Base-by-base conservation (phyloP, 1,140 invertebrate species). In the Triops cancriformis region DNA sequence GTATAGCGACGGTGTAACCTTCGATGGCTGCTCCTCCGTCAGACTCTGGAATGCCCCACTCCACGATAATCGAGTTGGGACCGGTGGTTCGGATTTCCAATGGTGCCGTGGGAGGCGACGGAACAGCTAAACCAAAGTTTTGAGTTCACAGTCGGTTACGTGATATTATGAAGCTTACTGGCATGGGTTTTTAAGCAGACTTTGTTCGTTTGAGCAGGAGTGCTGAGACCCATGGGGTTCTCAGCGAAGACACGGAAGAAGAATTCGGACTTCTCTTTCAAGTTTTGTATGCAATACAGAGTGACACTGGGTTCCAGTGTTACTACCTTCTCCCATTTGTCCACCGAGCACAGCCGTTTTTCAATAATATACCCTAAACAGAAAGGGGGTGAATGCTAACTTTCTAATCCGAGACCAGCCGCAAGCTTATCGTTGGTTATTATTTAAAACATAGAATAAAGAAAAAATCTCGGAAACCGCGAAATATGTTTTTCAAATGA, bases 201-300 rank as follows among this genome's bases (percentile, higher is more conserved):
- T 78, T 89, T 88, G 80, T 93, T 93, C 43, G 94, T 92, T 80
- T 89, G 88, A 14, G 93, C 88, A 75, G 93, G 91, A 81, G 90
- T 87, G 83, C 95, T 93, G 37, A 94, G 84, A 23, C 96, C 96
- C 80, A 95, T 88, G 74, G 89, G 88, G 85, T 98, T 98, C 85
- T 97, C 95, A 75, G 97, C 96, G 77, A 91, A 93, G 73, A 98
- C 91, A 84, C 95, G 89, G 87, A 98, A 97, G 87, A 98, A 97
- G 81, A 93, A 85, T 84, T 97, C 92, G 79, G 91, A 92, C 82
- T 91, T 93, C 82, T 96, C 94, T 81, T 93, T 93, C 23, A 98
- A 87, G 82, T 97, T 95, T 82, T 94, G 91, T 26, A 97, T 88
- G 73, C 90, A 92, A 82, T 93, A 92, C 81, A 91, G 88, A 43